Base-by-base conservation (phyloP, 2,888 invertebrate genomes). In the Sinhomidia bicolor region DNA sequence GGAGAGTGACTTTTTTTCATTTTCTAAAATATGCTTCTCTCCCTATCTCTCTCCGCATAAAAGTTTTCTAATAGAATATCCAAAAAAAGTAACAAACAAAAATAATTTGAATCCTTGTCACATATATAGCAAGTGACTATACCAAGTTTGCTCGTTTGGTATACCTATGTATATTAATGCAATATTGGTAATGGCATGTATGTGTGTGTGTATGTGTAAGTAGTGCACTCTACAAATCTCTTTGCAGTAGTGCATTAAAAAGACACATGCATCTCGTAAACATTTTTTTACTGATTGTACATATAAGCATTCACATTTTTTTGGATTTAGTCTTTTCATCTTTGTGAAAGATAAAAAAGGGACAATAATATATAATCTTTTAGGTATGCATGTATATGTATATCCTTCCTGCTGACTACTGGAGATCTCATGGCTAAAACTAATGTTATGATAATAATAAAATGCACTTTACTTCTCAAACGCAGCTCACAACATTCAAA, bases 1-100 rank as follows among this genome's bases (percentile, higher is more conserved):
- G 44, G 57, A 74, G 84, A 47, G 60, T 78, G 78, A 47, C 78
- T 78, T 78, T 81, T 47, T 65, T 85, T 78, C 78, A 78, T 85
- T 85, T 84, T 60, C 41, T 26, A 57, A 47, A 85, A 68, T 51
- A 65, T 76, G 60, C 76, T 71, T 71, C 6, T 68, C 47, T 26
- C 68, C 7, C 44, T 60, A 17, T 65, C 7, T 36, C 71, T 10
- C 26, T 62, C 10, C 5, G 14, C n/a, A 44, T 17, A 41, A 44
- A 80, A 80, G 62, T 80, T 80, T 60, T 44, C 9, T 57, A 20
- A n/a, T 47, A 47, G 14, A n/a, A 20, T 41, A 68, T 36, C 41
- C 47, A 26, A 23, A 71, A 23, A 47, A 10, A 71, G 9, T 47
- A 47, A 20, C 14, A 74, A 47, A 20, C 14, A 74, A 26, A 47